Evolutionary conservation across 2,888 invertebrate species (phyloP).

Genomic region (Caenorhabditis wallacei): DNA sequence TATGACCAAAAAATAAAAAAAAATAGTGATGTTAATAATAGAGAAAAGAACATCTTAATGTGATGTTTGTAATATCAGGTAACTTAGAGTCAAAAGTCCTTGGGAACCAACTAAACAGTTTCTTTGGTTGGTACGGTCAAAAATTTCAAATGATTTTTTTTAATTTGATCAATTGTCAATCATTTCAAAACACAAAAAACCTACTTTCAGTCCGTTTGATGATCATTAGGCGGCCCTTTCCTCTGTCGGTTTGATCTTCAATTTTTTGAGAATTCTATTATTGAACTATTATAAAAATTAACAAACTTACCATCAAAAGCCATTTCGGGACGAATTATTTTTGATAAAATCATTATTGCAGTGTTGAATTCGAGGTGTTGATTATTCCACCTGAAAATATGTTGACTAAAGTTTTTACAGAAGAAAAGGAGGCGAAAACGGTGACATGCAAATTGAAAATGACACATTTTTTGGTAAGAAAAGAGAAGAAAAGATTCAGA

Average conservation of each 20-base stretch:
- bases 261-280: slow-evolving; percentile 19
- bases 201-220: slow-evolving; percentile 42
- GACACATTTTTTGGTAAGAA: neutral
- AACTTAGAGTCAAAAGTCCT: neutral
- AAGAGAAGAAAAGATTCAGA: slow-evolving; percentile 26
- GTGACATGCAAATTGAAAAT: slow-evolving; percentile 1
- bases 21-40: slow-evolving; percentile 10
- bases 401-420: neutral
- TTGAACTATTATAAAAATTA: neutral
- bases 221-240: slow-evolving; percentile 39
- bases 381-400: slow-evolving; percentile 38
- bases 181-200: slow-evolving; percentile 22
- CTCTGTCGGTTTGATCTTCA: slow-evolving; percentile 57
- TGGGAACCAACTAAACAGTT: neutral
- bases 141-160: neutral
- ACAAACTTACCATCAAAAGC: slow-evolving; percentile 44
- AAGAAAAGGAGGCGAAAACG: neutral
- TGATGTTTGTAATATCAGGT: slow-evolving; percentile 34
- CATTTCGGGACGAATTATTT: slow-evolving; percentile 59
- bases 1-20: neutral
- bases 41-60: slow-evolving; percentile 6
- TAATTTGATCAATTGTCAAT: slow-evolving; percentile 21
- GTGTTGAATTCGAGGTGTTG: slow-evolving; percentile 10
- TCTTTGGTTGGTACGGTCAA: neutral
- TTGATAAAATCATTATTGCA: slow-evolving; percentile 47